Base-by-base conservation (phyloP, 2,888 invertebrate genomes). In the Chouioia cunea region DNA sequence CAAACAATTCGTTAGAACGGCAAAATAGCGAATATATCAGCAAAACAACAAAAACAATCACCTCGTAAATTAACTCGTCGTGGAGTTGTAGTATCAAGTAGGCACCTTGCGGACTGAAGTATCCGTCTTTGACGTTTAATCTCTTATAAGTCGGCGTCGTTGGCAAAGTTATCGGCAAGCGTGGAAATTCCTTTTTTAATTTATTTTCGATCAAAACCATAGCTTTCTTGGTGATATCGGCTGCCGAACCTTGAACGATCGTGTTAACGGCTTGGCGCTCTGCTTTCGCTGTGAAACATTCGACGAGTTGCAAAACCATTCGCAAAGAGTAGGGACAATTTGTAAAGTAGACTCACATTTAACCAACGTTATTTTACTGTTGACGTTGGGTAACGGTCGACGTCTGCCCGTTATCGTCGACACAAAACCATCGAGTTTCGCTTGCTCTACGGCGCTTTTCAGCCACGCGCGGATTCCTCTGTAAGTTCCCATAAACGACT, bases 211-310 rank as follows among this genome's bases (percentile, higher is more conserved):
- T 91, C 59, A 89, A 87, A 36, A 95, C 88, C 92, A 98, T 95
- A 0, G 97, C 97, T 68, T 89, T 91, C 86, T 99, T 99, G 0
- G 95, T 93, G 54, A 99, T 91, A 86, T 99, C 99, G 0, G 98
- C 96, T 0, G 98, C 99, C 0, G 98, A 97, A 0, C 98, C 99
- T 87, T 99, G 99, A 63, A 99, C 93, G 15, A 92, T 93, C 1
- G 97, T 95, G 85, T 99, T 99, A 0, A 99, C 90, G 15, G 97
- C 97, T 88, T 98, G 97, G n/a, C 99, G 89, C 86, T 97, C 97
- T 0, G 96, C 94, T 87, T 96, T 91, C 79, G 88, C 93, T 93
- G 57, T 14, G 71, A 75, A 64, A 62, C 1, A 36, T 8, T 36
- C 36, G 36, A 36, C 6, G 36, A 1, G 6, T 36, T 3, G 36